These are phyloP conservation scores for Euura lappo DNA, from an alignment of 1,140 invertebrate genomes.

Conservation along the genomic window DNA sequence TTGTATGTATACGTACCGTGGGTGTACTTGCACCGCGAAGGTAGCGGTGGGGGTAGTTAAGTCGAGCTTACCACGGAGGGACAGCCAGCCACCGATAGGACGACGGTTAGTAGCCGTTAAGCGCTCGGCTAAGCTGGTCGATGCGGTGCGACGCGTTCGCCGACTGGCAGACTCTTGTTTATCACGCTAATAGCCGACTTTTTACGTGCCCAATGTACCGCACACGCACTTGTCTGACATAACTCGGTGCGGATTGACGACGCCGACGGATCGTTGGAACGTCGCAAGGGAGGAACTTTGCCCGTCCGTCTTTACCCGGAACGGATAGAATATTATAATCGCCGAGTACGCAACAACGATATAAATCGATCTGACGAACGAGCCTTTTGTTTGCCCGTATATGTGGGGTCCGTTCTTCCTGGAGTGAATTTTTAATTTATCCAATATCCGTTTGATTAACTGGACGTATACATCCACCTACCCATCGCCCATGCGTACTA, in stretches of 20 bases:
- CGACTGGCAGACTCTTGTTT: too few relatives aligned
- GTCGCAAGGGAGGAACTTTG: too few relatives aligned
- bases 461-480: not conserved
- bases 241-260: too few relatives aligned
- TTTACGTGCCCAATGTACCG: too few relatives aligned
- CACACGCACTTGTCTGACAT: too few relatives aligned
- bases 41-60: not conserved
- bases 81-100: not conserved
- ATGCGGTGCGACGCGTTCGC: not conserved
- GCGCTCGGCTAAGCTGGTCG: constrained; percentile 1
- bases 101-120: not conserved
- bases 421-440: constrained; percentile 1
- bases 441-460: constrained; percentile 5
- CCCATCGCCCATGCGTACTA: not conserved
- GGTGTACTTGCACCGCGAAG: not conserved
- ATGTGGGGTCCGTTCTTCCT: not conserved
- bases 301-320: too few relatives aligned
- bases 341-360: too few relatives aligned
- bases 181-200: too few relatives aligned
- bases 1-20: not conserved
- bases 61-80: not conserved
- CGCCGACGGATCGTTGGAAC: too few relatives aligned
- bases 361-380: not conserved
- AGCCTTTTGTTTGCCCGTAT: not conserved
- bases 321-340: too few relatives aligned